phyloP scores from a whole-genome alignment of 1,140 invertebrate genomes.

The Ladona fulva region DNA sequence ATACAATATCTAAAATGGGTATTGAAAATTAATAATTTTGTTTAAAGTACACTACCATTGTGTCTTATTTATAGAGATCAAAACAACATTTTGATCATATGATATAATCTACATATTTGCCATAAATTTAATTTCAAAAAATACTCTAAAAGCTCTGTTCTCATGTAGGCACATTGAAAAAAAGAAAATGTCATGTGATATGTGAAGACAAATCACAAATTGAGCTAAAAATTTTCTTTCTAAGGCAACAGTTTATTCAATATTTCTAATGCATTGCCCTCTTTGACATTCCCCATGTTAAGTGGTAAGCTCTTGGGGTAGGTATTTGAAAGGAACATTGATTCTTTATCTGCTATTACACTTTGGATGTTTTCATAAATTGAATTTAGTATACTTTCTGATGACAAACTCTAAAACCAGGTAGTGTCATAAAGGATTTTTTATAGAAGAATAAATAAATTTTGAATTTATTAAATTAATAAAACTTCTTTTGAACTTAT shows the following conservation, averaged over 20 bases:
- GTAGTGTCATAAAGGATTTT: no score
- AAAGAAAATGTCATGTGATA: constrained; percentile 1
- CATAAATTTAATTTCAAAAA: constrained; percentile 5
- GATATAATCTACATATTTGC: background rate
- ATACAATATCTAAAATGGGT: background rate
- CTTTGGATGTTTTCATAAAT: no score
- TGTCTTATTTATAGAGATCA: background rate
- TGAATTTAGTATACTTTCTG: no score
- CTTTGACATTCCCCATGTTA: background rate
- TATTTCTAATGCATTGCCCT: background rate
- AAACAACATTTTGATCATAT: background rate
- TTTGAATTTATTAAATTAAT: no score
- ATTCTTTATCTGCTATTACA: background rate
- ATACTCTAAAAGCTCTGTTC: constrained; percentile 10
- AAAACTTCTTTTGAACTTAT: no score
- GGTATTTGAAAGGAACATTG: background rate
- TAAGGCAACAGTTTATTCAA: constrained; percentile 10
- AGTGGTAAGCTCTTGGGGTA: constrained; percentile 3
- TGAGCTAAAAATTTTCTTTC: constrained; percentile 7
- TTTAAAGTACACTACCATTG: background rate
- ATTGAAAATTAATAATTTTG: background rate
- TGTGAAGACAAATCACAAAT: constrained; percentile 10
- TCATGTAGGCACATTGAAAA: constrained; percentile 6
- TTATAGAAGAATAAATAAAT: no score
- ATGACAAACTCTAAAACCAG: no score